Evolutionary conservation across 2,888 invertebrate species (phyloP), one percentile per base, ranked within the genome.

Genomic region (Drosophila birchii): DNA sequence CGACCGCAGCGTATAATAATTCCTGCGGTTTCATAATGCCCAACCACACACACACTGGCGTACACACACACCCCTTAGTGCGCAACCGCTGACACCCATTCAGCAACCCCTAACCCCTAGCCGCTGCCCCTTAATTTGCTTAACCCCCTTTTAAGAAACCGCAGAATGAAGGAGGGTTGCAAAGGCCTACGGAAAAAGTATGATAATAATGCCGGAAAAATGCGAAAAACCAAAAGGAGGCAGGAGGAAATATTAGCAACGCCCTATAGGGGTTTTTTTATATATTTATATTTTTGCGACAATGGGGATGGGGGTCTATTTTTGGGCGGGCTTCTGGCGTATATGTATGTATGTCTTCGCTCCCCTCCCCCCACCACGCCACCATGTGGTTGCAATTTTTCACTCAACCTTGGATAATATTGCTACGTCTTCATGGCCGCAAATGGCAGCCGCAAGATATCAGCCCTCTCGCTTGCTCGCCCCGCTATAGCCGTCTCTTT

Each of bases 401-500:
- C 83, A 81, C 86, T 79, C 87, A 77, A 69, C 59, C 55, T 55
- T 18, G 73, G 68, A 66, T 83, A 79, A 83, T 76, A 81, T 75
- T 79, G 84, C 83, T 83, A 88, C 90, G 84, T 89, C 84, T 88
- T 86, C 39, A 55, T 80, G 78, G 91, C 91, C 91, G 76, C 91
- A 91, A 91, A 88, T 86, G 89, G 81, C 75, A 90, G 91, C 91
- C 91, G 78, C 91, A 91, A 91, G 84, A 82, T 76, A 80, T 84
- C 44, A 60, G 41, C 62, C 44, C 59, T 41, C 44, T 69, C 51
- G 20, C 59, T 44, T 45, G 34, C 58, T 38, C 55, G 26, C 43
- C 44, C 47, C 34, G 14, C 18, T 75, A 75, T 70, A 67, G 61
- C 55, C 79, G 41, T 74, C 70, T 45, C 76, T 36, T 45, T 61